Conservation (phyloP, 2,888 invertebrate genomes). For the Gisinianus flammeolus region DNA sequence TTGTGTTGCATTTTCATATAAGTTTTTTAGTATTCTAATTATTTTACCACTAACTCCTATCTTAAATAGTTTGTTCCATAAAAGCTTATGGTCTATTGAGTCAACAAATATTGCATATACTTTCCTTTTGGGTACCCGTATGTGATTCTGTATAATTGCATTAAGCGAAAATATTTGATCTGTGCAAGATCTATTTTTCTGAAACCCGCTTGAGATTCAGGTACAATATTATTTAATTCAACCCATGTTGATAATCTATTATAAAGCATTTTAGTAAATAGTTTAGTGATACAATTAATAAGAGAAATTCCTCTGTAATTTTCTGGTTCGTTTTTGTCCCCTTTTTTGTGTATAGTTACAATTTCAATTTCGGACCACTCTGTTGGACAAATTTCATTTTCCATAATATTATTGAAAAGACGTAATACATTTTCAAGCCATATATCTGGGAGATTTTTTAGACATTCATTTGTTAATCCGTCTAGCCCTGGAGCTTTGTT, state of each 20-base stretch:
- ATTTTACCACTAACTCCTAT: conserved; percentile 48
- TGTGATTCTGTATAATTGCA: conserved; percentile 41
- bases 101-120: conserved; percentile 55
- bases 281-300: conserved; percentile 9
- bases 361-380: not conserved
- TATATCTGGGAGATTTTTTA: not conserved
- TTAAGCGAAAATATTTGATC: conserved; percentile 55
- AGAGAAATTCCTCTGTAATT: conserved; percentile 20
- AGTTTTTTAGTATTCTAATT: conserved; percentile 39
- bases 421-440: not conserved
- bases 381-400: not conserved
- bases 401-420: not conserved
- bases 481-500: not conserved
- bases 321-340: not conserved
- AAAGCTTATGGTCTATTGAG: conserved; percentile 45
- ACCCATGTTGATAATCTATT: conserved; percentile 48
- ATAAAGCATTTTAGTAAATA: conserved; percentile 7
- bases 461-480: not conserved
- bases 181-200: conserved; percentile 44
- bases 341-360: conserved; percentile 4
- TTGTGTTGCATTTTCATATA: not conserved
- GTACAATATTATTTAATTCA: conserved; percentile 50
- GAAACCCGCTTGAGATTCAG: too few relatives aligned
- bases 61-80: conserved; percentile 46
- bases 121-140: conserved; percentile 41